Evolutionary conservation across 2,113 vertebrate species (phyloP), one percentile per base, ranked within the genome.

Genomic region (Synchiropus splendidus): DNA sequence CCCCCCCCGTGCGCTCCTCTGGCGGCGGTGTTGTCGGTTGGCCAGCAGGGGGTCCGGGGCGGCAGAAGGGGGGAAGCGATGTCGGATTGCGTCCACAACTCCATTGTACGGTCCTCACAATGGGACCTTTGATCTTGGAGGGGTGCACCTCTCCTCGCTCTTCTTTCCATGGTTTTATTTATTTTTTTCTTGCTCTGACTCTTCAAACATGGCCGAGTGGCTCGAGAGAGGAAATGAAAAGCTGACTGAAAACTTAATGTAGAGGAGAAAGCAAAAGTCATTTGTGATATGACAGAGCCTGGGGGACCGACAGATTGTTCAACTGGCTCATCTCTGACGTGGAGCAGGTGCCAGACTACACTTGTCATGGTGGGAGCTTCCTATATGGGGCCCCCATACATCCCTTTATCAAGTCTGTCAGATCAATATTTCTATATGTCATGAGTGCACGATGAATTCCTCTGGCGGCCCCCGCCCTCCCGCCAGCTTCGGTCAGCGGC

Each of bases 61-160:
- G 34, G 27, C 2, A 10, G 35, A 9, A 37, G 31, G 4, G 16
- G 30, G 17, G 17, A 14, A n/a, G 31, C 56, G 42, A 46, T n/a
- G 58, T 27, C 17, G 39, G 61, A 42, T 42, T 64, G 48, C 45
- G 42, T 70, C 58, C 69, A 63, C 48, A 36, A 17, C 56, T 53
- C 65, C 45, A 85, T 84, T 85, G 81, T 81, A 65, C 57, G 65
- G 59, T 58, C 46, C 49, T 64, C 73, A 83, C 74, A 82, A 84
- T 78, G 57, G 75, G 42, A 61, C 35, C 77, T 85, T 87, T 85
- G 82, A 85, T 83, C 64, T 73, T 51, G 18, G 60, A 68, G 50
- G 78, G 74, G 61, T 67, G 50, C 41, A 54, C 62, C 39, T 54
- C 51, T 39, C 33, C 34, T 58, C 39, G 46, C 39, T 2, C 37